These are phyloP conservation scores for Agrotis puta DNA, from an alignment of 2,888 invertebrate genomes.

Conservation along the genomic window DNA sequence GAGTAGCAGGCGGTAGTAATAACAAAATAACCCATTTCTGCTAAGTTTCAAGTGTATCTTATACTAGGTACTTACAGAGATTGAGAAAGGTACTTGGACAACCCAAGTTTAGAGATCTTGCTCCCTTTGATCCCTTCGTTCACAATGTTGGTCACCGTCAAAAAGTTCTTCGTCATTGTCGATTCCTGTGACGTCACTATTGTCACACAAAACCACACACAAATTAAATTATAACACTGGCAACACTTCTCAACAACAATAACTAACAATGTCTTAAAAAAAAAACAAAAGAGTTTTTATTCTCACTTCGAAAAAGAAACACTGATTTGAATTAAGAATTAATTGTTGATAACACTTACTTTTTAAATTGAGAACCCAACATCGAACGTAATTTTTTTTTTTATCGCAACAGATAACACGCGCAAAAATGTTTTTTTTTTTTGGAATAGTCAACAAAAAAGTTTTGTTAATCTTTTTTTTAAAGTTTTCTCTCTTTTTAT, in stretches of 20 bases:
- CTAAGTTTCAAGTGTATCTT: background rate
- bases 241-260: conserved; percentile 46
- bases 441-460: conserved; percentile 66
- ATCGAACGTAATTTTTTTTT: conserved; percentile 81
- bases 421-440: conserved; percentile 70
- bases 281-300: conserved; percentile 29
- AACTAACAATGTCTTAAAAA: conserved; percentile 39
- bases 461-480: conserved; percentile 49
- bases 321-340: conserved; percentile 58
- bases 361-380: conserved; percentile 82
- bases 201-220: conserved; percentile 75
- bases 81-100: conserved; percentile 94
- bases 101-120: conserved; percentile 94
- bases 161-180: conserved; percentile 91
- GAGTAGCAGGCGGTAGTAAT: too few species aligned
- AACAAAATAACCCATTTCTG: background rate
- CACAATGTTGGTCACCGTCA: conserved; percentile 92
- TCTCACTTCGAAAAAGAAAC: conserved; percentile 47
- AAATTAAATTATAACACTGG: conserved; percentile 63
- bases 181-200: conserved; percentile 88
- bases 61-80: conserved; percentile 93
- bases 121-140: conserved; percentile 94
- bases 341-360: conserved; percentile 78
- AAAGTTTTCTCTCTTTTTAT: conserved; percentile 76
- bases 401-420: conserved; percentile 86